Evolutionary conservation across 2,113 vertebrate species (phyloP).

Genomic region (Lampris incognitus): DNA sequence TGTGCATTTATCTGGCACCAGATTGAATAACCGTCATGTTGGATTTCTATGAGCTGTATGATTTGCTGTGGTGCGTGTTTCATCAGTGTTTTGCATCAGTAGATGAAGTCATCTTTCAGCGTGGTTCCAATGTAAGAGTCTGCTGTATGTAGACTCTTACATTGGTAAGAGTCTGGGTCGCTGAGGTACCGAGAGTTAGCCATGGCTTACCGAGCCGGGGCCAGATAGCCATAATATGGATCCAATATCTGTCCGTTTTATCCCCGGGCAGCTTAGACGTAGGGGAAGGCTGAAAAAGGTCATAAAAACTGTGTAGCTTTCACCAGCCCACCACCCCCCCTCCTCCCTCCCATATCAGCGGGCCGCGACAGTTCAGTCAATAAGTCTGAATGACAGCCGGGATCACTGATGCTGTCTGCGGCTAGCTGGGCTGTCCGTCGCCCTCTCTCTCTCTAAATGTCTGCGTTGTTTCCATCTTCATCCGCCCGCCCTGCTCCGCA

Average conservation of each 20-base stretch:
- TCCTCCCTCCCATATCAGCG: slow-evolving; percentile 17
- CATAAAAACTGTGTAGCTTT: slow-evolving; percentile 57
- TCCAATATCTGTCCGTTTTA: slow-evolving; percentile 18
- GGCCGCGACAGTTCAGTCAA: slow-evolving; percentile 40
- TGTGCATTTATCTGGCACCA: too few species aligned
- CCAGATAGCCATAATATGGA: slow-evolving; percentile 42
- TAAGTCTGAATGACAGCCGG: slow-evolving; percentile 67
- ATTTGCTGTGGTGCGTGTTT: too few species aligned
- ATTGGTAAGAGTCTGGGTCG: too few species aligned
- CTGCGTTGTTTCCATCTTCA: slow-evolving; percentile 62
- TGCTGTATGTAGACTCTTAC: too few species aligned
- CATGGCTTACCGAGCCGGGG: slow-evolving; percentile 30
- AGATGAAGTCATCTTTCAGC: too few species aligned
- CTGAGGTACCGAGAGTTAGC: slow-evolving; percentile 6
- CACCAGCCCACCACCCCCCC: slow-evolving; percentile 33
- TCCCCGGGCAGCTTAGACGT: slow-evolving; percentile 9
- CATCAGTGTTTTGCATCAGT: too few species aligned
- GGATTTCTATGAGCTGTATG: too few species aligned
- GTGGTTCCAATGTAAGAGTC: too few species aligned
- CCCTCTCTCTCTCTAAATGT: slow-evolving; percentile 44
- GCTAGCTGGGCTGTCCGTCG: slow-evolving; percentile 53
- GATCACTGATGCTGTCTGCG: slow-evolving; percentile 58
- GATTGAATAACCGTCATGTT: too few species aligned
- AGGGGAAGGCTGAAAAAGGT: slow-evolving; percentile 66
- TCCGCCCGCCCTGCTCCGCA: slow-evolving; percentile 41